phyloP scores from a whole-genome alignment of 1,140 invertebrate species.

The Ladona fulva region DNA sequence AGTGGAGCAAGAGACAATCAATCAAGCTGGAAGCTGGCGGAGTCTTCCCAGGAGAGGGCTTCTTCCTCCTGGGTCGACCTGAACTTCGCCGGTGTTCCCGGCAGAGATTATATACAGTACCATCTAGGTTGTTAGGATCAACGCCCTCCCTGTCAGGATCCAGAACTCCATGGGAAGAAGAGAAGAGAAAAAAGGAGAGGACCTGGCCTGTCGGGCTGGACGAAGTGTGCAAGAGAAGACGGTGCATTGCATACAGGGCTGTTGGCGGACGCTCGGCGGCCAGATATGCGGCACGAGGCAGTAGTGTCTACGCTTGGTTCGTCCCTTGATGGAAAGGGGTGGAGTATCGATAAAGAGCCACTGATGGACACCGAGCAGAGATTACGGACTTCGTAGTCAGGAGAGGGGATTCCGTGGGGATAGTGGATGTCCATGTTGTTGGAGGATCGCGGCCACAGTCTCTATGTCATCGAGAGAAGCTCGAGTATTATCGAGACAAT shows the following conservation, averaged over 20 bases:
- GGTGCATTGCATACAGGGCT: constrained; percentile 17
- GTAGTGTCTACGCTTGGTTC: constrained; percentile 18
- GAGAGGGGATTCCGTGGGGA: constrained; percentile 15
- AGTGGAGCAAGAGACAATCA: too few relatives aligned
- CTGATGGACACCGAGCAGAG: constrained; percentile 15
- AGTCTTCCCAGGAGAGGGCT: not conserved
- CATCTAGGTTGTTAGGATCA: constrained; percentile 27
- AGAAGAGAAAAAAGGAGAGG: not conserved
- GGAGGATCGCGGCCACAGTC: constrained; percentile 18
- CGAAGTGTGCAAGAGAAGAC: constrained; percentile 16
- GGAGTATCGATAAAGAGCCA: constrained; percentile 20
- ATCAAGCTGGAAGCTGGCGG: not conserved
- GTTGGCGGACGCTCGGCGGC: constrained; percentile 5
- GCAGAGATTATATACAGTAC: constrained; percentile 28
- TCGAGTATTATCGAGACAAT: constrained; percentile 16
- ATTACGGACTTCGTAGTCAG: constrained; percentile 22
- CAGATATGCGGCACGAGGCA: constrained; percentile 14
- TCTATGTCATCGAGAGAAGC: constrained; percentile 16
- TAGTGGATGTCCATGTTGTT: constrained; percentile 25
- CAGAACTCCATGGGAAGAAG: not conserved
- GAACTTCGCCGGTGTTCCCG: constrained; percentile 21
- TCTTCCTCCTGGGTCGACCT: constrained; percentile 9
- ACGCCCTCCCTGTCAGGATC: constrained; percentile 26
- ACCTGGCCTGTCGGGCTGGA: not conserved
- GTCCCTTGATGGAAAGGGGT: constrained; percentile 15